Base-by-base conservation (phyloP, 1,140 invertebrate genomes). In the Augochlora pura region DNA sequence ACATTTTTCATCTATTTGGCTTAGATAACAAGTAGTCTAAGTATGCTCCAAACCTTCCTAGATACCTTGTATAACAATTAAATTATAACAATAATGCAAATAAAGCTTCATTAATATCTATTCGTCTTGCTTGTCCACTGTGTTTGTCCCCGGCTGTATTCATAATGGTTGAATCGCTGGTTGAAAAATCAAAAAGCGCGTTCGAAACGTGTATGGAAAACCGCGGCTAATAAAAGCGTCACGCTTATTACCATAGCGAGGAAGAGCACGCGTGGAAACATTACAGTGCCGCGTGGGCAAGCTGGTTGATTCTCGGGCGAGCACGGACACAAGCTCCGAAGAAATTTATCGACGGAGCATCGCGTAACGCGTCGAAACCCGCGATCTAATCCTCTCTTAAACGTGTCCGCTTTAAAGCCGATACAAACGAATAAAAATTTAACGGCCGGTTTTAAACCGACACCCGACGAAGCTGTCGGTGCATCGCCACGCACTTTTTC, bases 341-440 rank as follows among this genome's bases (percentile, higher is more conserved):
- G 23, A 66, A 46, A 66, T 66, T 66, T 46, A 66, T 66, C 23
- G 64, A 5, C 18, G 21, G 9, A 16, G 12, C 64, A 49, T 25
- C 39, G 39, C 10, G n/a, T 23, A 42, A 65, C 64, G n/a, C 10
- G 42, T 39, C 21, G 23, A 65, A 65, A 65, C 39, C 63, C 2
- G 39, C 64, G 8, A 18, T 66, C 64, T 66, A 66, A 66, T 46
- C 64, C 64, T 46, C 39, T 39, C 18, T 39, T 66, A 49, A 66
- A 66, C 39, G 64, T 25, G 64, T 46, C 10, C 63, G n/a, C 14
- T 9, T 46, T 23, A 46, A 66, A 66, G 5, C 64, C 64, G 64
- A 46, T 46, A 66, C 64, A 39, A 49, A 23, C 64, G 23, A 66
- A 66, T 66, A 39, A 66, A 66, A 66, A 66, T 66, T 66, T 66